Percentiles rank a stretch among this genome's conserved stretches.
Evolutionary conservation across 2,797 vertebrate genomes (phyloP).

Genomic region (Takifugu rubripes): DNA sequence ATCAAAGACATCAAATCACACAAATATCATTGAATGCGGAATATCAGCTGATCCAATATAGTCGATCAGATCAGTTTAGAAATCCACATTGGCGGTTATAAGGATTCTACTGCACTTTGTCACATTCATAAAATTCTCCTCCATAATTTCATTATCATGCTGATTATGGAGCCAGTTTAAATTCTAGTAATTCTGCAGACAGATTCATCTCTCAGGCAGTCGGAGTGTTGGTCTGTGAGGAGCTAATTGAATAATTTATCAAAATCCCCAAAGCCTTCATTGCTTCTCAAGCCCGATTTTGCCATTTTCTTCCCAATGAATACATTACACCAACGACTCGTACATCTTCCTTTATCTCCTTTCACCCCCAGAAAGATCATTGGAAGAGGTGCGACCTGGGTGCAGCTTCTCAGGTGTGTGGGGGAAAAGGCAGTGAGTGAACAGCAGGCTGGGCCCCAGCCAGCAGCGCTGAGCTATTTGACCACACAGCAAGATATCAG

Average conservation of each 20-base stretch:
- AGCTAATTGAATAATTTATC: slow-evolving; percentile 65
- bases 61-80: too few relatives aligned
- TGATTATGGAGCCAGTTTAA: slow-evolving; percentile 7
- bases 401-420: slow-evolving; percentile 8
- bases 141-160: slow-evolving; percentile 27
- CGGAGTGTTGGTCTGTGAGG: slow-evolving; percentile 9
- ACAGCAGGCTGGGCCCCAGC: background rate
- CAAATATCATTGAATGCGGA: too few relatives aligned
- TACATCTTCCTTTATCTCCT: slow-evolving; percentile 44
- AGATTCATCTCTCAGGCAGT: slow-evolving; percentile 24
- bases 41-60: too few relatives aligned
- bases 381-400: slow-evolving; percentile 13
- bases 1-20: too few relatives aligned
- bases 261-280: slow-evolving; percentile 55
- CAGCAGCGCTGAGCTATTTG: slow-evolving; percentile 27
- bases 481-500: background rate
- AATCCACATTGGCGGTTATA: slow-evolving; percentile 8
- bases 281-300: slow-evolving; percentile 52
- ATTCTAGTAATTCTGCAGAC: slow-evolving; percentile 22
- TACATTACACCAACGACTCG: slow-evolving; percentile 48
- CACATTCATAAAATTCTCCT: slow-evolving; percentile 12
- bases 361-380: background rate
- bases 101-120: slow-evolving; percentile 12
- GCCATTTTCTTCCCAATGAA: slow-evolving; percentile 50
- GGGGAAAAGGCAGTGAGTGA: too few relatives aligned